Evolutionary conservation across 2,888 invertebrate species (phyloP).

Genomic region (Eueremaeus valkanovi): DNA sequence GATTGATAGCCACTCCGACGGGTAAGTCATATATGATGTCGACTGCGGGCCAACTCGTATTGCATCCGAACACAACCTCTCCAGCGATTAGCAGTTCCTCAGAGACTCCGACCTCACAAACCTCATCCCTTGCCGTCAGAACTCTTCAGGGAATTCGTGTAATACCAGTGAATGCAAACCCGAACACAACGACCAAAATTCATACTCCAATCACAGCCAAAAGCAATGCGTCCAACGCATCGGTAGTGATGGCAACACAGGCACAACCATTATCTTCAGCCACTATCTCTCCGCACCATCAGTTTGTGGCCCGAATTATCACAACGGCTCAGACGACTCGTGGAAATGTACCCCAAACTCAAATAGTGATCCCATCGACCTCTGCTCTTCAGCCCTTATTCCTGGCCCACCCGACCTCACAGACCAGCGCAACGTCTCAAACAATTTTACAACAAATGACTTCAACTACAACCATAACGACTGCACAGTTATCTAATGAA

Average conservation of each 20-base stretch:
- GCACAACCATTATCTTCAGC: not conserved
- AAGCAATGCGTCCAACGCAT: not conserved
- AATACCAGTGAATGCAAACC: conserved; percentile 31
- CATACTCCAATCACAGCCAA: not conserved
- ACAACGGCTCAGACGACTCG: conserved; percentile 4
- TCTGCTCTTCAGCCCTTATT: conserved; percentile 35
- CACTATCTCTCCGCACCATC: conserved; percentile 22
- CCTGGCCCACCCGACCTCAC: conserved; percentile 6
- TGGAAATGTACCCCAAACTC: conserved; percentile 31
- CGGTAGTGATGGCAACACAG: conserved; percentile 14
- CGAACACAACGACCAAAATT: not conserved
- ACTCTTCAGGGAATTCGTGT: conserved; percentile 37
- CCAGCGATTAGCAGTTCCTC: not conserved
- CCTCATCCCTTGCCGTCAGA: conserved; percentile 3
- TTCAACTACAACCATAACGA: conserved; percentile 6
- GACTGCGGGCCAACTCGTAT: conserved; percentile 6
- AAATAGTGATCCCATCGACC: conserved; percentile 36
- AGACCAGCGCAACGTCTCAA: not conserved
- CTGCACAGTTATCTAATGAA: not conserved
- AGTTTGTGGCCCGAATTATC: conserved; percentile 36
- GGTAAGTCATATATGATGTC: conserved; percentile 36
- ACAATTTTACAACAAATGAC: not conserved
- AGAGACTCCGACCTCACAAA: not conserved
- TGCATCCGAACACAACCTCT: conserved; percentile 18
- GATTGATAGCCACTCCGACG: not conserved